Percentiles rank a stretch among this genome's conserved stretches.
phyloP scores from a whole-genome alignment of 2,797 vertebrate species.

The Leuciscus waleckii region DNA sequence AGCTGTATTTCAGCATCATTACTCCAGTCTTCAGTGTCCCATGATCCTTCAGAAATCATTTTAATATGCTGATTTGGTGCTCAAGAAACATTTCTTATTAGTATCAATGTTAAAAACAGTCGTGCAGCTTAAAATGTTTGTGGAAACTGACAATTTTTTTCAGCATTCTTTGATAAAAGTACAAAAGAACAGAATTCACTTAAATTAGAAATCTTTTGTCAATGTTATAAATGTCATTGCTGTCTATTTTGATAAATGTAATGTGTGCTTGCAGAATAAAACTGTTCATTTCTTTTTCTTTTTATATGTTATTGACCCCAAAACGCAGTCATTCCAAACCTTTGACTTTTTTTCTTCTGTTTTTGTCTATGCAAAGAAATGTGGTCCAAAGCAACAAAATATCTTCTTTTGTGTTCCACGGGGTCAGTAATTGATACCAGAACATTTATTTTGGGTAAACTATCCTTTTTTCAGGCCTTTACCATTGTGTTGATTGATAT shows the following conservation, averaged over 20 bases:
- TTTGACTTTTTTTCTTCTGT: not conserved
- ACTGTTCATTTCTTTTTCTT: not conserved
- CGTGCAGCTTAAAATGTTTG: not conserved
- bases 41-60: too few species aligned
- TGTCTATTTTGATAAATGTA: not conserved
- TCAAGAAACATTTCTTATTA: not conserved
- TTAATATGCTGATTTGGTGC: not conserved
- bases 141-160: not conserved
- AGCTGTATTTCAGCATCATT: too few species aligned
- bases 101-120: not conserved
- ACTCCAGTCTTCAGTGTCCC: too few species aligned
- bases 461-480: not conserved
- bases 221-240: not conserved
- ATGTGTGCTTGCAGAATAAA: not conserved
- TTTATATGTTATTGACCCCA: not conserved
- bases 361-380: not conserved
- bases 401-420: not conserved
- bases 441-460: not conserved
- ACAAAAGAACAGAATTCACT: not conserved
- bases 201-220: not conserved
- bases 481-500: not conserved
- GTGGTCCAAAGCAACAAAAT: not conserved
- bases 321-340: not conserved
- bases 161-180: not conserved
- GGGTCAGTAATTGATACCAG: not conserved